Evolutionary conservation across 2,888 invertebrate genomes (phyloP), one percentile per base, ranked within the genome.

Genomic region (Heterodera filipjevi): DNA sequence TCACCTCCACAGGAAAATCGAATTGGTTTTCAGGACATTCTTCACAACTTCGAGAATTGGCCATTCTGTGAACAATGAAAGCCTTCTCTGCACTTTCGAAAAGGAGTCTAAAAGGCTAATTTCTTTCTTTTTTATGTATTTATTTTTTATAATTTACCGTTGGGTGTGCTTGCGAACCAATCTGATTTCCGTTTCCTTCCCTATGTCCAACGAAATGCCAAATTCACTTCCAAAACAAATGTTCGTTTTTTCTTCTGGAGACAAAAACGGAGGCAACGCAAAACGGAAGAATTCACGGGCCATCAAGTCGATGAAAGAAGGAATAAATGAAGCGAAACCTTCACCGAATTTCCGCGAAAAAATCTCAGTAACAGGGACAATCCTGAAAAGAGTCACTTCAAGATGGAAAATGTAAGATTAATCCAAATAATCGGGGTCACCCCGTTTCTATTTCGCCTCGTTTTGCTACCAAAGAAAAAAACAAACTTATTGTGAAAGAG

Each of bases 271-370:
- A 0, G 98, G 97, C 77, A 98, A 90, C 5, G 94, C 94, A 90
- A 94, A 94, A 86, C 94, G 93, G 89, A 95, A 93, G 87, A 93
- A 95, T 83, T 93, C 92, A 86, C 93, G 94, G 2, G 93, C 94
- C 92, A 96, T 92, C 90, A 94, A 93, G 90, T 98, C 98, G 2
- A 94, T 94, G 27, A 94, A 94, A 59, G 92, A 92, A 90, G 79
- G 74, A 16, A 85, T 22, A 10, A 66, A 59, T 0, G 77, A 70
- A 70, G n/a, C 82, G 75, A 66, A 82, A 74, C 71, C 81, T 81
- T 12, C 82, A 76, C 39, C 82, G 78, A 81, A 81, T 81, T 68
- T 82, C 78, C 81, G 84, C 74, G 77, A 82, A 81, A 53, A 85
- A 77, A 71, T 83, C 44, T 59, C 84, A 16, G 87, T 75, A 16